Percentiles rank a stretch among this genome's conserved stretches.
Evolutionary conservation across 2,888 invertebrate species (phyloP).

Genomic region (Ectemnius continuus): DNA sequence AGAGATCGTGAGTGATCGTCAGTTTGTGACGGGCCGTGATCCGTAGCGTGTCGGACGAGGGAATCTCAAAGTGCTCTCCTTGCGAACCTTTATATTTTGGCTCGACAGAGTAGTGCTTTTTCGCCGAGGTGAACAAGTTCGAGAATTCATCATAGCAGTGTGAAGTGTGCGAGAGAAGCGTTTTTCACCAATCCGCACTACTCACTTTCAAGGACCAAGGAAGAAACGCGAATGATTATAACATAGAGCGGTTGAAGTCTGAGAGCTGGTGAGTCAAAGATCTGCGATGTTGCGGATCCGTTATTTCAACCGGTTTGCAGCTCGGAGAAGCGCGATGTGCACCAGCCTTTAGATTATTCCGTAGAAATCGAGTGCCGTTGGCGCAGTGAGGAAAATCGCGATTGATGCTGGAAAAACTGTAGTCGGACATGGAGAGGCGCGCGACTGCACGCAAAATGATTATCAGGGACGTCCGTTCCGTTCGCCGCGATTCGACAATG

Average conservation of each 20-base stretch:
- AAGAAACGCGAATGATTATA: background rate
- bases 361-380: too few species aligned
- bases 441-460: conserved; percentile 7
- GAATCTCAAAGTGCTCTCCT: conserved; percentile 28
- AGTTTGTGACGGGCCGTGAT: conserved; percentile 29
- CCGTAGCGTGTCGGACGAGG: background rate
- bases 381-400: background rate
- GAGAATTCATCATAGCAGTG: background rate
- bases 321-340: background rate
- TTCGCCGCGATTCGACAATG: background rate
- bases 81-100: background rate
- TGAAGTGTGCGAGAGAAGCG: background rate
- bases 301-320: conserved; percentile 5
- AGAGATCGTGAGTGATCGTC: conserved; percentile 10
- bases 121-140: background rate
- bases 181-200: background rate
- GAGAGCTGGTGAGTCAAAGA: background rate
- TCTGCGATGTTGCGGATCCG: background rate
- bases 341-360: too few species aligned
- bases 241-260: background rate
- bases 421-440: background rate
- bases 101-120: background rate
- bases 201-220: too few species aligned
- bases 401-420: background rate
- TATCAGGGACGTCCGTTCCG: background rate